Evolutionary conservation across 2,797 vertebrate genomes (phyloP).

Genomic region (Hafferia zeledoni): DNA sequence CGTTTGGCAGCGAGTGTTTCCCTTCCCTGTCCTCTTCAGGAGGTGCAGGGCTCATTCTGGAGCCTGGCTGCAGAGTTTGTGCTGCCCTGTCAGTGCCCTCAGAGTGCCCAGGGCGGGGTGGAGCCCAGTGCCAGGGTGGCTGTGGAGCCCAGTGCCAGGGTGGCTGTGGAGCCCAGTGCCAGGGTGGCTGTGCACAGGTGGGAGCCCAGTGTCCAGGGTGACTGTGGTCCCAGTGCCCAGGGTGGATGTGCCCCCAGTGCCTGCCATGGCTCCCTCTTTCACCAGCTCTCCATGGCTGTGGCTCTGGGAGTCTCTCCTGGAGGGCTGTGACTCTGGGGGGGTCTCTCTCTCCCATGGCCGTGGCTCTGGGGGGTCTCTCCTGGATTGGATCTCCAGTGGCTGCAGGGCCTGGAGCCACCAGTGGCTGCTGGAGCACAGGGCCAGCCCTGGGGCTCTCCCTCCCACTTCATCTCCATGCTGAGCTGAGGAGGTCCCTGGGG

Average conservation of each 20-base stretch:
- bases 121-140: background rate
- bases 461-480: accelerated
- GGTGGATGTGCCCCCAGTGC: background rate
- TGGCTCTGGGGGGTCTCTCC: background rate
- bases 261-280: background rate
- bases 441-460: background rate
- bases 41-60: accelerated
- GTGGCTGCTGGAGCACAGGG: background rate
- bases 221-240: background rate
- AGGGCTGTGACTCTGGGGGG: accelerated
- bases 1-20: no score
- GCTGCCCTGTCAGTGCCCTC: background rate
- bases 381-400: no score
- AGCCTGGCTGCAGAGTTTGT: background rate
- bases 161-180: background rate
- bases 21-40: background rate
- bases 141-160: background rate
- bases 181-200: no score
- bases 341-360: background rate
- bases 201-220: background rate
- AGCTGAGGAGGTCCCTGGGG: background rate
- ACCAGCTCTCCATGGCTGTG: accelerated
- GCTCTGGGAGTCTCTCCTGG: background rate
- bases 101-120: no score
- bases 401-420: accelerated